Conservation (phyloP, 1,140 invertebrate species). For the Bombus ignitus region DNA sequence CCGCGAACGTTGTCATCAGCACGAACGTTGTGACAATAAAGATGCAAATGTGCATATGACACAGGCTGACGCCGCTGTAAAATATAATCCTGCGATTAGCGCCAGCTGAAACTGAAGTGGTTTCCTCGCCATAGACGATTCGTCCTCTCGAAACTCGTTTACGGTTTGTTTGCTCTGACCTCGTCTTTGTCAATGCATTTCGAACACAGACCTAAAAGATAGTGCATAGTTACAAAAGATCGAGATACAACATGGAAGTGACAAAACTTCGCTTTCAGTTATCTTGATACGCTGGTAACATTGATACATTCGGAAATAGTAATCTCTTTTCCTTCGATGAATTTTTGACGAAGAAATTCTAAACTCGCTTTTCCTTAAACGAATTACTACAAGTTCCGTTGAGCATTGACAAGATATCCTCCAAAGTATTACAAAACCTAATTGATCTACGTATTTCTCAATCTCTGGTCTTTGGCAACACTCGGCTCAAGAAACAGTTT, state of each 20-base stretch:
- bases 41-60: conserved; percentile 39
- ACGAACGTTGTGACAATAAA: conserved; percentile 23
- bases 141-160: conserved; percentile 45
- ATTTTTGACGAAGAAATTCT: too few species aligned
- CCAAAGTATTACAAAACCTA: neutral
- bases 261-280: too few species aligned
- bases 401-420: neutral
- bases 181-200: conserved; percentile 16
- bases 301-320: too few species aligned
- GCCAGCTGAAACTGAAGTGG: conserved; percentile 57
- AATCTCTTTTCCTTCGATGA: too few species aligned
- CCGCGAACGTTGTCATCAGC: neutral
- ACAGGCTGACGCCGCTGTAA: conserved; percentile 56
- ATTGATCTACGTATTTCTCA: neutral
- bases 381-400: too few species aligned
- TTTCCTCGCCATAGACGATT: conserved; percentile 34
- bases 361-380: too few species aligned
- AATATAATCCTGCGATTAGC: conserved; percentile 62
- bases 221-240: neutral
- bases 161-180: conserved; percentile 8
- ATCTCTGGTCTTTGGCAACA: neutral
- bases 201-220: neutral
- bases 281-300: too few species aligned
- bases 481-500: neutral
- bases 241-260: too few species aligned